Percentiles rank a stretch among this genome's conserved stretches.
phyloP scores from a whole-genome alignment of 2,888 invertebrate species.

The Corythucha ciliata region DNA sequence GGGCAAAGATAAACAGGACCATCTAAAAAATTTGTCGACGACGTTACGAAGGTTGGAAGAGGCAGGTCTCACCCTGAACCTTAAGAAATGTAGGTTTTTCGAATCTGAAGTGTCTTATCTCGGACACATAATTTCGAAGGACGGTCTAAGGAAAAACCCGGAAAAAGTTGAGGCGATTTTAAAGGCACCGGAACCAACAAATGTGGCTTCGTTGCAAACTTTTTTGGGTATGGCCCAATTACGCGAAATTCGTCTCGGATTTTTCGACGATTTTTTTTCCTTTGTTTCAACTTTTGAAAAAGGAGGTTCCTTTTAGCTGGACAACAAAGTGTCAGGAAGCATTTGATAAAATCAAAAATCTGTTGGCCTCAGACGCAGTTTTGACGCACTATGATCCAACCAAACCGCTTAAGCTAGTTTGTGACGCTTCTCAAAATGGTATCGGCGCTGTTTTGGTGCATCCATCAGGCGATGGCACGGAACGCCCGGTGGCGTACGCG shows the following conservation, averaged over 20 bases:
- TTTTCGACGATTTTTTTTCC: background rate
- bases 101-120: too few relatives aligned
- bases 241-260: background rate
- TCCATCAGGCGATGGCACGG: slow-evolving; percentile 34
- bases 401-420: too few relatives aligned
- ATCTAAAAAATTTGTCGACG: too few relatives aligned
- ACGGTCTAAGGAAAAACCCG: background rate
- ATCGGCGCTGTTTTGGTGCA: slow-evolving; percentile 37
- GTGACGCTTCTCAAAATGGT: slow-evolving; percentile 23
- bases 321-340: background rate
- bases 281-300: slow-evolving; percentile 15
- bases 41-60: too few relatives aligned
- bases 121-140: too few relatives aligned
- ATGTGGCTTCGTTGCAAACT: background rate
- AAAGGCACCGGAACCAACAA: slow-evolving; percentile 7
- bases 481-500: slow-evolving; percentile 37
- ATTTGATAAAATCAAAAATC: background rate
- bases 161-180: background rate
- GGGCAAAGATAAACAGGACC: too few relatives aligned
- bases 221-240: slow-evolving; percentile 4
- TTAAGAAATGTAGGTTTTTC: too few relatives aligned
- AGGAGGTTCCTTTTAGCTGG: background rate
- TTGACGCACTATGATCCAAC: slow-evolving; percentile 11
- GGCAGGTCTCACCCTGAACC: too few relatives aligned
- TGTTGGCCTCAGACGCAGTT: background rate